phyloP scores from a whole-genome alignment of 2,888 invertebrate genomes.

The Agrilus biguttatus region DNA sequence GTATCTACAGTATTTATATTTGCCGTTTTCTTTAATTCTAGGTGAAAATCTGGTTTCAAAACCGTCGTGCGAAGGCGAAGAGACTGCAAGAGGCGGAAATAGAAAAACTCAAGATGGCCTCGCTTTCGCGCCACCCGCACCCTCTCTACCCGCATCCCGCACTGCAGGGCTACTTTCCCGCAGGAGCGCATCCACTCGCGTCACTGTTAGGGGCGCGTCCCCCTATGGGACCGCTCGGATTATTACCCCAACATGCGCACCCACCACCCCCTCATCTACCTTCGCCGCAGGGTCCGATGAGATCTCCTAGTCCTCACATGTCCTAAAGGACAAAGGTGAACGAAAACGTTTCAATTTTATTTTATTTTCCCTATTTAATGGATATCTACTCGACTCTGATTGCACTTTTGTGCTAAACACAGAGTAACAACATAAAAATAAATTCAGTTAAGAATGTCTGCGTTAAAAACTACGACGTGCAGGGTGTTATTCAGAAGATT shows the following conservation, averaged over 20 bases:
- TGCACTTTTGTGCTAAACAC: too few species aligned
- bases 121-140: slow-evolving; percentile 46
- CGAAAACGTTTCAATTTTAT: not conserved
- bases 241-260: slow-evolving; percentile 27
- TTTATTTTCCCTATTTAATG: not conserved
- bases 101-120: slow-evolving; percentile 81
- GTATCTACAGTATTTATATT: too few species aligned
- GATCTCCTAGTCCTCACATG: slow-evolving; percentile 30
- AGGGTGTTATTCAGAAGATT: too few species aligned
- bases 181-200: slow-evolving; percentile 42
- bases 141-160: slow-evolving; percentile 43
- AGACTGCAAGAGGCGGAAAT: slow-evolving; percentile 90
- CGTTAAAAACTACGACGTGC: too few species aligned
- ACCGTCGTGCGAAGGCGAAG: slow-evolving; percentile 87
- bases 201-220: slow-evolving; percentile 32
- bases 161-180: slow-evolving; percentile 47
- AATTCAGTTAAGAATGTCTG: too few species aligned
- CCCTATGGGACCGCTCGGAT: slow-evolving; percentile 28
- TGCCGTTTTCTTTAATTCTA: slow-evolving; percentile 41
- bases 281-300: slow-evolving; percentile 26
- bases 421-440: too few species aligned
- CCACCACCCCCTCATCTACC: slow-evolving; percentile 36
- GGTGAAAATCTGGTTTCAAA: slow-evolving; percentile 64
- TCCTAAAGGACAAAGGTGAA: slow-evolving; percentile 15
- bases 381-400: too few species aligned